Base-by-base conservation (phyloP, 92 coral and sea anemone species). In the Zoanthus sociatus region DNA sequence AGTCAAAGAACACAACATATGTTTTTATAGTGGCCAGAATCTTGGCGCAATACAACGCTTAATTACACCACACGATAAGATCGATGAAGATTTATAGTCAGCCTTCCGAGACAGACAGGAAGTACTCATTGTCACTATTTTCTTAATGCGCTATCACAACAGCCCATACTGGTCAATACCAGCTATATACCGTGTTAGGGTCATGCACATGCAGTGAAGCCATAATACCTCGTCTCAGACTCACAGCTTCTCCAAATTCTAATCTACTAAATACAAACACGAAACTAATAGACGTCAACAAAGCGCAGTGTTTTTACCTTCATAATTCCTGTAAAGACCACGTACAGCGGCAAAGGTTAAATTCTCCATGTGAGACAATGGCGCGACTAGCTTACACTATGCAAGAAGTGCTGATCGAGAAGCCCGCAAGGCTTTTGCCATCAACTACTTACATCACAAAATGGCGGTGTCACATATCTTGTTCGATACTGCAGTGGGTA, bases 71-170 rank as follows among this genome's bases (percentile, higher is more conserved):
- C 30, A 30, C 55, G 69, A 45, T 45, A 61, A 37, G 84, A 79
- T 79, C 71, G 73, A 79, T 66, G 61, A 78, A 56, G 84, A 78
- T 78, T 64, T 74, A 81, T 47, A 45, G 60, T 74, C 32, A 12
- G 21, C 54, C 75, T 37, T n/a, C 56, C 74, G 47, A 46, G 61
- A 66, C 75, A 50, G 85, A 81, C 85, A 81, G 85, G 85, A 81
- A 81, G 60, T 81, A 20, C 84, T 79, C 84, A 46, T 18, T 79
- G 73, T 63, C 85, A 64, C 46, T 1, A 54, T 17, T 5, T 6
- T 55, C 45, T 18, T 64, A 74, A 37, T 37, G 85, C 85, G 85
- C 74, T 17, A 67, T 77, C 50, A 26, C 74, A 30, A 63, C n/a
- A 7, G 20, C 9, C 74, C 30, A 33, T 26, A 30, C 74, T 26